Evolutionary conservation across 2,113 vertebrate genomes (phyloP), one percentile per base, ranked within the genome.

Genomic region (Neodon shergylaensis): DNA sequence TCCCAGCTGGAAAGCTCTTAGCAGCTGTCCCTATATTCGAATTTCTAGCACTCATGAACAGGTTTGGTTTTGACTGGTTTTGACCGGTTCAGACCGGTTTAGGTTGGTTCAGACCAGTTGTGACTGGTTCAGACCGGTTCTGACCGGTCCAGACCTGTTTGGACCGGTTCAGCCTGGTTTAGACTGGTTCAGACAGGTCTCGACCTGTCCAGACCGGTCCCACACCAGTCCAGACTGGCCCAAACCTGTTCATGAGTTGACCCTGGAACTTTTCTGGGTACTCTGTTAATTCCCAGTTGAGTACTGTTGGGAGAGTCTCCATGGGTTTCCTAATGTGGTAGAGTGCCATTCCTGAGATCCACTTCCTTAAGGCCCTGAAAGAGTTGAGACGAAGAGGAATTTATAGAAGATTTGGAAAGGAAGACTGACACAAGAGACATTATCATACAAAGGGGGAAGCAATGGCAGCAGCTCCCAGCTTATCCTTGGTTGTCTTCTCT

Each of bases 351-450:
- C 73, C 61, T 49, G 86, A 83, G n/a, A 92, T 90, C 14, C 28
- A 22, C 22, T 74, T 88, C 82, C 49, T 94, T 63, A 85, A 8
- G 28, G 58, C 19, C 77, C 73, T 54, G 77, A 36, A 74, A 78
- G n/a, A 87, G 47, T 68, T 88, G 82, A 11, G 79, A 90, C 33
- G 89, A 73, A 68, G 44, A 78, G 76, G 65, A 83, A 87, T 93
- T 83, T 87, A 22, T 10, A 36, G 33, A 52, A 39, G 28, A 39
- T 91, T 68, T 52, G 28, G 16, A 94, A 91, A 65, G 44, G 26
- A 3, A 28, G 28, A 47, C 31, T 73, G 13, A 92, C 91, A 52
- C 26, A 73, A n/a, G 31, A 5, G 68, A 13, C 21, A 22, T 73
- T 78, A 61, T 9, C 77, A 95, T 78, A 21, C 65, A 61, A 74